A percentile compares a stretch with the other conserved stretches of the same genome.
phyloP scores from a whole-genome alignment of 2,797 vertebrate species.

The Protonibea diacanthus region DNA sequence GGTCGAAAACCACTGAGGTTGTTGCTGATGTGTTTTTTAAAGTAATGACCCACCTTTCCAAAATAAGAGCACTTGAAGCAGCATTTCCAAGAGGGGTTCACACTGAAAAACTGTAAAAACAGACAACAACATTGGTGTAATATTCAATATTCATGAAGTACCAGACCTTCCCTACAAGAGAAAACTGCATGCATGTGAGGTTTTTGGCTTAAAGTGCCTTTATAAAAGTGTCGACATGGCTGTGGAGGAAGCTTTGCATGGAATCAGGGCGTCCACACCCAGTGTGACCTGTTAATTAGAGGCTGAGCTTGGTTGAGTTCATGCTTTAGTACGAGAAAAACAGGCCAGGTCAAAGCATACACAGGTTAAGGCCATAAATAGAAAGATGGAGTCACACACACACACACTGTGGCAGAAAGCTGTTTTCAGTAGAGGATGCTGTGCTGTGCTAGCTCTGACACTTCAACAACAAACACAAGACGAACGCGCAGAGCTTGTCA shows the following conservation, averaged over 20 bases:
- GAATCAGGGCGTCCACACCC: slow-evolving; percentile 5
- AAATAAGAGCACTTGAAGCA: background rate
- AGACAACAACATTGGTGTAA: background rate
- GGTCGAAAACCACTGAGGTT: slow-evolving; percentile 30
- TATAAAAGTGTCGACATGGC: background rate
- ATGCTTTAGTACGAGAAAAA: background rate
- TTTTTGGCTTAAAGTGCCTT: background rate
- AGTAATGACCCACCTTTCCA: slow-evolving; percentile 13
- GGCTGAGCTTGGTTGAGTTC: background rate
- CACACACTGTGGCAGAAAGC: too few relatives aligned
- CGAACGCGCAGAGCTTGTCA: too few relatives aligned
- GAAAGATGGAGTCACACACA: background rate
- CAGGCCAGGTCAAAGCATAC: background rate
- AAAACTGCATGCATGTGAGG: background rate
- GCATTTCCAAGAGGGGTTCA: background rate
- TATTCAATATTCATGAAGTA: background rate
- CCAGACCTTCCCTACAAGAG: background rate
- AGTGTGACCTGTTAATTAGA: slow-evolving; percentile 8
- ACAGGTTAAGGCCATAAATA: background rate
- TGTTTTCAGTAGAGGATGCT: too few relatives aligned
- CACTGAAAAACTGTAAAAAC: slow-evolving; percentile 3
- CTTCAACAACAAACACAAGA: too few relatives aligned
- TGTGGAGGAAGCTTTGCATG: background rate
- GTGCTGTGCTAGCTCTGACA: too few relatives aligned
- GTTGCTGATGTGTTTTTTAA: slow-evolving; percentile 21